Evolutionary conservation across 2,113 vertebrate genomes (phyloP).

Genomic region (Probosciger aterrimus): DNA sequence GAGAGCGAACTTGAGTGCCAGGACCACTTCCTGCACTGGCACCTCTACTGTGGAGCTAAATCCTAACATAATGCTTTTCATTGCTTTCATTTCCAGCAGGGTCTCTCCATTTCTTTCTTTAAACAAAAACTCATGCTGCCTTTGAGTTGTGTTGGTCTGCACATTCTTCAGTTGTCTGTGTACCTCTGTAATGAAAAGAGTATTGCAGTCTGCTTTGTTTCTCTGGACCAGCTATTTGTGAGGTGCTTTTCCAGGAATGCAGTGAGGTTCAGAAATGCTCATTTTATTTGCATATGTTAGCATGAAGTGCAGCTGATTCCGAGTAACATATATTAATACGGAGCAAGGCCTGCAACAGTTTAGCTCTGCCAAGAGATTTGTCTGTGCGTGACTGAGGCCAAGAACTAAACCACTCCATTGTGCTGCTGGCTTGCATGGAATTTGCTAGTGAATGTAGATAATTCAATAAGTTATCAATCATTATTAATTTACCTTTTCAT

Average conservation of each 20-base stretch:
- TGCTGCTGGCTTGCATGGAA: neutral
- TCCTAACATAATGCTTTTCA: too few species aligned
- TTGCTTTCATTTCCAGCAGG: neutral
- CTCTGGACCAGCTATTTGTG: neutral
- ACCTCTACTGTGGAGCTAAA: neutral
- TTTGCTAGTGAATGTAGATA: neutral
- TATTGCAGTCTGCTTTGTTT: neutral
- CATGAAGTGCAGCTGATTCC: neutral
- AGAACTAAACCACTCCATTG: neutral
- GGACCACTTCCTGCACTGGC: neutral
- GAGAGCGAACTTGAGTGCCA: neutral
- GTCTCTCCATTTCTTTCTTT: neutral
- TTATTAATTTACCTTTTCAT: neutral
- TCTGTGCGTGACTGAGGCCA: too few species aligned
- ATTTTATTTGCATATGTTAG: neutral
- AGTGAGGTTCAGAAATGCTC: neutral
- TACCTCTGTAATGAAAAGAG: neutral
- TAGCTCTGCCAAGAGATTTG: neutral
- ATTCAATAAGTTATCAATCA: neutral
- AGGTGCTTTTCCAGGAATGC: neutral
- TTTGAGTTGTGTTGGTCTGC: neutral
- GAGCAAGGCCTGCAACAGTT: neutral
- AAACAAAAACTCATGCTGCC: neutral
- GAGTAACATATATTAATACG: accelerated
- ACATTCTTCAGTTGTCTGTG: neutral